phyloP scores from a whole-genome alignment of 2,888 invertebrate species.

The Andrena bicolor region DNA sequence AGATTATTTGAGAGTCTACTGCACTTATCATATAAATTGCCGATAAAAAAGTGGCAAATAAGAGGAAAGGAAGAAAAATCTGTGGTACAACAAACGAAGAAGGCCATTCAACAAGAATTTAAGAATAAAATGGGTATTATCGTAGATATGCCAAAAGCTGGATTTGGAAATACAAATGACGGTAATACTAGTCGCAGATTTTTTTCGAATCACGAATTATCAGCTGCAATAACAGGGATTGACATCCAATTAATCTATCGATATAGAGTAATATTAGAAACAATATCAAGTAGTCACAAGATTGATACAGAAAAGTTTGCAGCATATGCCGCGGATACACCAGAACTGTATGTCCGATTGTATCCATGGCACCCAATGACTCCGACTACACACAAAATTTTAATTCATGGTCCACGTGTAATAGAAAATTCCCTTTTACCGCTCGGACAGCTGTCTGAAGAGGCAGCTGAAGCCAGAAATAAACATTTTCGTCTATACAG shows the following conservation, averaged over 20 bases:
- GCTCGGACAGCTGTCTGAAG: neutral
- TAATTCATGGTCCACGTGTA: neutral
- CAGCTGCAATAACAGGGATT: constrained; percentile 20
- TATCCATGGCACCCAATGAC: constrained; percentile 25
- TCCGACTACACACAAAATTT: neutral
- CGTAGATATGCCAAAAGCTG: constrained; percentile 19
- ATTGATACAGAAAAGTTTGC: constrained; percentile 13
- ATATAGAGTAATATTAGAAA: constrained; percentile 23
- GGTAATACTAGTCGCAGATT: constrained; percentile 28
- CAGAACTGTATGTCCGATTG: constrained; percentile 13
- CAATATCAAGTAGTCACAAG: constrained; percentile 13
- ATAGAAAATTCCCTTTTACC: neutral
- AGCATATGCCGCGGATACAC: constrained; percentile 16
- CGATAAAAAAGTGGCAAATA: constrained; percentile 22
- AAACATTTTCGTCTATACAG: constrained; percentile 10
- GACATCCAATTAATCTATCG: constrained; percentile 11
- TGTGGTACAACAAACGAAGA: constrained; percentile 1
- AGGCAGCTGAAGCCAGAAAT: constrained; percentile 6
- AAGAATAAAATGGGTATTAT: constrained; percentile 15
- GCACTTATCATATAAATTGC: constrained; percentile 18
- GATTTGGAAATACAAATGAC: constrained; percentile 30
- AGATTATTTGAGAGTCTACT: constrained; percentile 17
- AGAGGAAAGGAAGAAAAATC: neutral
- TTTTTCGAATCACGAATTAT: constrained; percentile 6
- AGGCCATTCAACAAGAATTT: constrained; percentile 20